Base-by-base conservation (phyloP, 2,888 invertebrate genomes). In the Luperina testacea region DNA sequence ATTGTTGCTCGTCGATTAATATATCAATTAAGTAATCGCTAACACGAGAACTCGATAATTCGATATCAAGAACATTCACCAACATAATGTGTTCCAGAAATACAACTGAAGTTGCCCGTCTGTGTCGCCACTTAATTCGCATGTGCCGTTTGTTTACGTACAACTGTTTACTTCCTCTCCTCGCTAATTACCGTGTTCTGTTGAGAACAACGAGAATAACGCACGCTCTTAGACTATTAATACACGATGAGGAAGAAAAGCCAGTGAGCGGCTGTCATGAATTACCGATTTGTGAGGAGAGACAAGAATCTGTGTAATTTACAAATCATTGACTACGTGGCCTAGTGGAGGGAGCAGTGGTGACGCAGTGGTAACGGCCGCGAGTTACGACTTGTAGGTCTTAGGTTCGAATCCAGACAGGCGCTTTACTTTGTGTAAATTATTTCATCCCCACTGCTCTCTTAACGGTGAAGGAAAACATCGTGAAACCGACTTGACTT, bases 81-180 rank as follows among this genome's bases (percentile, higher is more conserved):
- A 59, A 53, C 61, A 48, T 68, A 32, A 11, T 13, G 51, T 63
- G 24, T 48, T 24, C 15, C 38, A 53, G 27, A 74, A 42, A 15
- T 17, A 27, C 6, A 45, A 15, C 0, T 7, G n/a, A 38, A 78
- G 78, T 86, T 71, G 77, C 78, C 51, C 3, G 75, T 77, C 65
- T 79, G 24, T 17, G 24, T 13, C 24, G 11, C 3, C 32, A 71
- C n/a, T n/a, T 70, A 81, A 81, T 88, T 81, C 74, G 17, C 61
- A 74, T 72, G 73, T 70, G 48, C 77, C 15, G 48, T 64, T 64
- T 81, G 89, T 87, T 86, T 80, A 76, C 74, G 72, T 63, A 70
- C 81, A 87, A 87, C 79, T 86, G 87, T 86, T 88, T 81, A 45
- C 74, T 87, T 87, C 87, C 87, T 67, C 74, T 59, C 32, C 17